These are phyloP conservation scores for Oryzias curvinotus DNA, from an alignment of 2,113 vertebrate genomes.

Conservation along the genomic window DNA sequence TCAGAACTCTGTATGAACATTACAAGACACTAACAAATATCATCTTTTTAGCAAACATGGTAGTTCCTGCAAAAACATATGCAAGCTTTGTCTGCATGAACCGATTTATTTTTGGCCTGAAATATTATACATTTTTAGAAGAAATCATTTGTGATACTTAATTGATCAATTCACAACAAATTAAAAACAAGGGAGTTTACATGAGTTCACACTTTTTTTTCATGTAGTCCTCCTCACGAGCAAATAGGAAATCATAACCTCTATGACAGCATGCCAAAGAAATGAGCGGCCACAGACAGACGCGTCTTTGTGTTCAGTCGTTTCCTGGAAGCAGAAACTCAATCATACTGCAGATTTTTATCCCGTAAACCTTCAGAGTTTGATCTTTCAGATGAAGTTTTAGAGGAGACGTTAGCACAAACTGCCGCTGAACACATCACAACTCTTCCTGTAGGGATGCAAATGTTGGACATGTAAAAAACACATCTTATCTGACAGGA, in stretches of 20 bases:
- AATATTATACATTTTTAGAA: too few relatives aligned
- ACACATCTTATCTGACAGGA: too few relatives aligned
- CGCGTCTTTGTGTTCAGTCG: conserved; percentile 13
- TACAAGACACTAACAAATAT: neutral
- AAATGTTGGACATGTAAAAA: too few relatives aligned
- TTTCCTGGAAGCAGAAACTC: conserved; percentile 41
- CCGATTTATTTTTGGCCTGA: too few relatives aligned
- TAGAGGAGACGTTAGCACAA: neutral
- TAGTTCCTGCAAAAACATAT: neutral
- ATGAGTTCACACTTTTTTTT: too few relatives aligned
- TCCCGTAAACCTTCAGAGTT: neutral
- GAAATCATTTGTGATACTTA: too few relatives aligned
- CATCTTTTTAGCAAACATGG: neutral
- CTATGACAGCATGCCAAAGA: conserved; percentile 1
- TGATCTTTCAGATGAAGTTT: neutral
- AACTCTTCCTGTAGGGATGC: too few relatives aligned
- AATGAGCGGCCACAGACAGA: conserved; percentile 24
- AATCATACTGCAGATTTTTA: conserved; percentile 15
- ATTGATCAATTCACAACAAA: too few relatives aligned
- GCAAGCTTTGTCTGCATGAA: too few relatives aligned
- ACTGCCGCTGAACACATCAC: too few relatives aligned
- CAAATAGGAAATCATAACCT: conserved; percentile 38
- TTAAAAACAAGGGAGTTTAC: too few relatives aligned
- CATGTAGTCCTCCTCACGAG: neutral
- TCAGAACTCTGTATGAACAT: neutral